Percentiles rank a stretch among this genome's conserved stretches.
Conservation (phyloP, 2,888 invertebrate genomes). For the Apotomis betuletana region DNA sequence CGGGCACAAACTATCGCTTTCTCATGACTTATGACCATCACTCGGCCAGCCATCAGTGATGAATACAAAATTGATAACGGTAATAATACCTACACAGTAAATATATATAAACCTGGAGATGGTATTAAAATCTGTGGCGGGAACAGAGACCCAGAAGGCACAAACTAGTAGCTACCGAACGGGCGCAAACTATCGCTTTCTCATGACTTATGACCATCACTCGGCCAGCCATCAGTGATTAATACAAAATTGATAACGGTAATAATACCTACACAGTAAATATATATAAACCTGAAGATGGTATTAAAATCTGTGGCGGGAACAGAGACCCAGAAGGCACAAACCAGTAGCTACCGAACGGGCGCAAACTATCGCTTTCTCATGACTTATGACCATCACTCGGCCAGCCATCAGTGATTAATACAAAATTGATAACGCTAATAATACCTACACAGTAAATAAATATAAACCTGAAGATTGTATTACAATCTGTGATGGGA, state of each 20-base stretch:
- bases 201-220: constrained; percentile 39
- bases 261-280: constrained; percentile 9
- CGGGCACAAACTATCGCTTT: constrained; percentile 41
- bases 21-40: constrained; percentile 40
- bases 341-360: constrained; percentile 40
- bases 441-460: constrained; percentile 1
- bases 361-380: constrained; percentile 41
- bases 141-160: too few relatives aligned
- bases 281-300: too few relatives aligned
- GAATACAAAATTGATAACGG: constrained; percentile 38
- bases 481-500: too few relatives aligned
- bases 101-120: too few relatives aligned
- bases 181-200: constrained; percentile 41
- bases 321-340: constrained; percentile 18
- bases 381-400: constrained; percentile 39
- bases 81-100: constrained; percentile 12
- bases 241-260: constrained; percentile 38
- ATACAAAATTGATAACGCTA: constrained; percentile 38
- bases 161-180: constrained; percentile 40
- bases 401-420: constrained; percentile 35
- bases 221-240: constrained; percentile 35
- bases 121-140: too few relatives aligned
- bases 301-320: too few relatives aligned
- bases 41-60: constrained; percentile 34
- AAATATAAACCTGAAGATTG: too few relatives aligned